Conservation (phyloP, 2,113 vertebrate species). For the Speoplatyrhinus poulsoni region DNA sequence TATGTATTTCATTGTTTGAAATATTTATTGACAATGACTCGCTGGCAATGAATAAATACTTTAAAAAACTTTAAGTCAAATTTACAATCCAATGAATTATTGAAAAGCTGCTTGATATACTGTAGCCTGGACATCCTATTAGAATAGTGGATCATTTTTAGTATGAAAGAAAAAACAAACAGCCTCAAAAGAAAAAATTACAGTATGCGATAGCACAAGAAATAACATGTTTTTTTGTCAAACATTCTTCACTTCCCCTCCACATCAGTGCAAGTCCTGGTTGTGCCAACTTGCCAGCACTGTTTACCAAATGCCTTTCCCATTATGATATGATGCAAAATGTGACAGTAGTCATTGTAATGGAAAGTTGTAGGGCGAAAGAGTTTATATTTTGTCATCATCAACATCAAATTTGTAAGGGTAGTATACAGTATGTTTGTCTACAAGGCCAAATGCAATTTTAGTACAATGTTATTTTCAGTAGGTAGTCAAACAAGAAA, state of each 20-base stretch:
- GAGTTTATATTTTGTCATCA: too few relatives aligned
- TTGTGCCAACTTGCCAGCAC: too few relatives aligned
- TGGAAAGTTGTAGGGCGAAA: too few relatives aligned
- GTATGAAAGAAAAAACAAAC: background rate
- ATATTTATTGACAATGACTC: conserved; percentile 37
- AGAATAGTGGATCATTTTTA: conserved; percentile 15
- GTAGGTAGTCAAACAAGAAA: conserved; percentile 3
- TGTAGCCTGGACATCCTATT: background rate
- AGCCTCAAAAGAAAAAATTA: background rate
- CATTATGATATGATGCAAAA: too few relatives aligned
- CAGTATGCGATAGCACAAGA: background rate
- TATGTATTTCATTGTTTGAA: conserved; percentile 44
- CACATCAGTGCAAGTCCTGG: too few relatives aligned
- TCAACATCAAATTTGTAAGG: too few relatives aligned
- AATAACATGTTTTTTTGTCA: background rate
- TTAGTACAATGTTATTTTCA: too few relatives aligned
- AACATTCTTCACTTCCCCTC: background rate
- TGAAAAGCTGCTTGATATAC: conserved; percentile 6
- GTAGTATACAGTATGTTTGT: too few relatives aligned
- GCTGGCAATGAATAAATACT: conserved; percentile 22
- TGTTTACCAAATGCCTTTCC: too few relatives aligned
- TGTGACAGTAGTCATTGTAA: too few relatives aligned
- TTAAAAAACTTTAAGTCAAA: too few relatives aligned
- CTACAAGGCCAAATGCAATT: too few relatives aligned
- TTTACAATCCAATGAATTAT: conserved; percentile 24